Evolutionary conservation across 2,113 vertebrate genomes (phyloP).

Genomic region (Chionodraco myersi): DNA sequence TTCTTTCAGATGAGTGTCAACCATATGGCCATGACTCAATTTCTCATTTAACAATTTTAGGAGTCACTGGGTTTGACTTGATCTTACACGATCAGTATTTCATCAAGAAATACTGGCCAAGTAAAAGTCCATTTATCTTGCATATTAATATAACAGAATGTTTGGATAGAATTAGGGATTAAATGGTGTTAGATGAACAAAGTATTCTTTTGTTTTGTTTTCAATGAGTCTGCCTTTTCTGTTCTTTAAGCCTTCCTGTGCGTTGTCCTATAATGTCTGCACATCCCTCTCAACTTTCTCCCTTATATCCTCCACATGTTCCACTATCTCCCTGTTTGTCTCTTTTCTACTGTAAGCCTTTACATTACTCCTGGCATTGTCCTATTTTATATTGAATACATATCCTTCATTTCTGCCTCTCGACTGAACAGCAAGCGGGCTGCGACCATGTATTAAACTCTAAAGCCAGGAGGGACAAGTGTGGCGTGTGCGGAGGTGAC

Average conservation of each 20-base stretch:
- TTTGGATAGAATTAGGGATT: neutral
- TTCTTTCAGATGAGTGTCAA: constrained; percentile 44
- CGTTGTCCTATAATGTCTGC: neutral
- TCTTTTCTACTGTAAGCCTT: neutral
- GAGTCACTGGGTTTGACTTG: constrained; percentile 27
- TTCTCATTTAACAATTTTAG: constrained; percentile 18
- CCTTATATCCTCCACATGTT: neutral
- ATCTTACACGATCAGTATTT: constrained; percentile 9
- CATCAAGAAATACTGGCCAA: neutral
- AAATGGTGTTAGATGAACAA: neutral
- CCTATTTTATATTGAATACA: neutral
- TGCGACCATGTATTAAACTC: constrained; percentile 98
- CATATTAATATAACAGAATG: neutral
- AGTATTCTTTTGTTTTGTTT: neutral
- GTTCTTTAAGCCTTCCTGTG: neutral
- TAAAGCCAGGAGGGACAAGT: constrained; percentile 98
- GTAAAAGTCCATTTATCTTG: neutral
- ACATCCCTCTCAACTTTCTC: neutral
- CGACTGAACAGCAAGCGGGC: constrained; percentile 93
- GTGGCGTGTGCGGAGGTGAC: constrained; percentile 97
- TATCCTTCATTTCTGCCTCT: constrained; percentile 8
- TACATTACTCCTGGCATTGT: neutral
- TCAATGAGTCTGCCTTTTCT: neutral
- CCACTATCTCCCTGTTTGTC: no score
- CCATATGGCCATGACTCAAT: constrained; percentile 8